Evolutionary conservation across 2,888 invertebrate species (phyloP).

Genomic region (Philereme transversata): DNA sequence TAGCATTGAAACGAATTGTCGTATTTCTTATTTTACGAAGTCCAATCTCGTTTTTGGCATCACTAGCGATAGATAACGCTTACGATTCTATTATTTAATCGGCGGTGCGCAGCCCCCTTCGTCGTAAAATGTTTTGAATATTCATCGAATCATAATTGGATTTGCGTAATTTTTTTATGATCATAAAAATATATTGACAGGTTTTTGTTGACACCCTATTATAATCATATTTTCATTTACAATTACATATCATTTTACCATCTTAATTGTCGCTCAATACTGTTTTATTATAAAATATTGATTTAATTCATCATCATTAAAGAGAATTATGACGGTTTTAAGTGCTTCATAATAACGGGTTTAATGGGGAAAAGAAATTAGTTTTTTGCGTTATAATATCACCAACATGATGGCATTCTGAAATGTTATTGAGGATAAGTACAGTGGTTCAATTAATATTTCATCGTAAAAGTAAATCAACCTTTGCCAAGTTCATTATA

Average conservation of each 20-base stretch:
- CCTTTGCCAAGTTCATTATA: slow-evolving; percentile 14
- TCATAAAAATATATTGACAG: slow-evolving; percentile 50
- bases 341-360: slow-evolving; percentile 38
- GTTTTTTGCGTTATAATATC: slow-evolving; percentile 32
- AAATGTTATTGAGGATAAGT: slow-evolving; percentile 22
- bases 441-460: slow-evolving; percentile 23
- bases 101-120: slow-evolving; percentile 40
- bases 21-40: background rate
- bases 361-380: slow-evolving; percentile 38
- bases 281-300: slow-evolving; percentile 36
- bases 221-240: slow-evolving; percentile 8
- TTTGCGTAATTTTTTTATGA: slow-evolving; percentile 55
- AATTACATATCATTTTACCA: slow-evolving; percentile 13
- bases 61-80: slow-evolving; percentile 15
- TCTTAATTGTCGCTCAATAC: slow-evolving; percentile 25
- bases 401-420: slow-evolving; percentile 19
- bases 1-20: too few species aligned
- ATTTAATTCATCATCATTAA: slow-evolving; percentile 38
- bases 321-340: slow-evolving; percentile 33
- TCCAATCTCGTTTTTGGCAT: slow-evolving; percentile 3
- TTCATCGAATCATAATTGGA: slow-evolving; percentile 63
- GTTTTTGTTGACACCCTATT: slow-evolving; percentile 37
- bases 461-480: slow-evolving; percentile 22
- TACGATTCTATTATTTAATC: slow-evolving; percentile 44
- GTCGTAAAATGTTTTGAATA: slow-evolving; percentile 58